Conservation (phyloP, 1,140 invertebrate species). For the Magallana gigas region DNA sequence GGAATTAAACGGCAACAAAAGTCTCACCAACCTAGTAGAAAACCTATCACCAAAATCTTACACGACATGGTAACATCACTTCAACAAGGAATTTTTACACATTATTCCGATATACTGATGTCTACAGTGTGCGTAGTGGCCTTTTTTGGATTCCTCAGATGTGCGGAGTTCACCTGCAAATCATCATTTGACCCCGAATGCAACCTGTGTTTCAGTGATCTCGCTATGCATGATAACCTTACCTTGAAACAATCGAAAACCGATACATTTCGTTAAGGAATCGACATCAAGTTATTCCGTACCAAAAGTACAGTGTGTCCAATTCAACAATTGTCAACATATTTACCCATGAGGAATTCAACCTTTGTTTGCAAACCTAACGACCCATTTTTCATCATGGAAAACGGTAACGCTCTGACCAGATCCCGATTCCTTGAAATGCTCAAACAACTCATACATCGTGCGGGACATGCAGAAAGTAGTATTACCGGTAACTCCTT, state of each 20-base stretch:
- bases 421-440: background rate
- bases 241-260: slow-evolving; percentile 24
- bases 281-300: background rate
- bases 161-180: slow-evolving; percentile 36
- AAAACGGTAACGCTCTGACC: slow-evolving; percentile 12
- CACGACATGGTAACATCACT: background rate
- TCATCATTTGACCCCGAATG: background rate
- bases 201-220: background rate
- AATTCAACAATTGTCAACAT: background rate
- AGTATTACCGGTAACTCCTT: slow-evolving; percentile 7
- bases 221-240: background rate
- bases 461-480: background rate
- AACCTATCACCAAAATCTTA: background rate
- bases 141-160: slow-evolving; percentile 47
- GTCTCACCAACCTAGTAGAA: background rate
- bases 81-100: background rate
- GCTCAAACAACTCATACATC: background rate
- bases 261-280: slow-evolving; percentile 35
- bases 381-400: slow-evolving; percentile 24
- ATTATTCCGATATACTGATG: background rate
- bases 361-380: background rate
- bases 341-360: background rate
- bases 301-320: background rate
- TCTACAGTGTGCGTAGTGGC: background rate
- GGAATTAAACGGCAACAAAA: background rate